Conservation (phyloP, 2,113 vertebrate species). For the Zonotrichia leucophrys region DNA sequence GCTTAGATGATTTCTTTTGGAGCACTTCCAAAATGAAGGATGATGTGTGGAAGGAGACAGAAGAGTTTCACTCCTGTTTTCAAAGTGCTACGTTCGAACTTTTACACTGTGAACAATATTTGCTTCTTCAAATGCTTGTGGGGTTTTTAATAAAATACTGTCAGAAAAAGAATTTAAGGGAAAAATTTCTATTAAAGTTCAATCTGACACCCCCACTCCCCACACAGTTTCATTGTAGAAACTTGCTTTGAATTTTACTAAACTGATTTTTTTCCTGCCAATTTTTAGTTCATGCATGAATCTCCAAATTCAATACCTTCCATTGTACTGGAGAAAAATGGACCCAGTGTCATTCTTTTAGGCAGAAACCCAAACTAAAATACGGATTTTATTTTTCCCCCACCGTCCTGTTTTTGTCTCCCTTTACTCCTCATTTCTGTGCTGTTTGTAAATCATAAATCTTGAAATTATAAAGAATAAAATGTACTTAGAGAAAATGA, state of each 20-base stretch:
- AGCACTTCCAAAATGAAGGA: not conserved
- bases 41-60: not conserved
- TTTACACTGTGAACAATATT: not conserved
- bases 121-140: not conserved
- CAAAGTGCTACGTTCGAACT: not conserved
- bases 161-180: not conserved
- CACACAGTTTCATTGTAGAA: not conserved
- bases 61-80: not conserved
- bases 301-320: constrained; percentile 25
- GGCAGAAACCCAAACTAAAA: not conserved
- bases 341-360: not conserved
- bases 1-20: not conserved
- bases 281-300: not conserved
- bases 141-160: not conserved
- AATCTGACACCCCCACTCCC: not conserved
- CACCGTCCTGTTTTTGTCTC: not conserved
- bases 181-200: not conserved
- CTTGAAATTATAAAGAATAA: not conserved
- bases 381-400: not conserved
- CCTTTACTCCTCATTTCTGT: not conserved
- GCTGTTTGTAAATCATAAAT: not conserved
- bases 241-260: not conserved
- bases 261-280: not conserved
- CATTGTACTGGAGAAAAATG: not conserved
- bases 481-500: not conserved